These are phyloP conservation scores for Phortica okadai DNA, from an alignment of 2,888 invertebrate species.

Conservation along the genomic window DNA sequence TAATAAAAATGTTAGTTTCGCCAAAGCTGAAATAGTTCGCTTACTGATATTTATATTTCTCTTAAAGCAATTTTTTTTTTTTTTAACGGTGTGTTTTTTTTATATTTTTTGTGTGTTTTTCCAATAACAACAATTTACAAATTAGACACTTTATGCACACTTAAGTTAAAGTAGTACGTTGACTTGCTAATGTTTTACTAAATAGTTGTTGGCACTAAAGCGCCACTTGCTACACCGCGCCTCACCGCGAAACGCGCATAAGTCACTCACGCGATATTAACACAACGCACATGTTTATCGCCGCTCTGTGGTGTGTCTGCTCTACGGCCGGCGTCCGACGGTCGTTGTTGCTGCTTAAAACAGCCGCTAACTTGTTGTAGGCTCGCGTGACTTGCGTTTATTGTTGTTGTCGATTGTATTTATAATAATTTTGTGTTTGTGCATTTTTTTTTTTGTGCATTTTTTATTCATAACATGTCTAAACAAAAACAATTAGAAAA, in stretches of 20 bases:
- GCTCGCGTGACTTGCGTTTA: constrained; percentile 18
- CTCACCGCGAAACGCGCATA: not conserved
- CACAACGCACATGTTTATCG: constrained; percentile 4
- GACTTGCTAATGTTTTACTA: constrained; percentile 17
- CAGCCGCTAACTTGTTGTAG: not conserved
- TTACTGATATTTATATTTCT: not conserved
- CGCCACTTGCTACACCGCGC: not conserved
- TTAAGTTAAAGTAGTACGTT: constrained; percentile 2
- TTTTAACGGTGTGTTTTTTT: too few relatives aligned
- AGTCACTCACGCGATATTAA: constrained; percentile 14
- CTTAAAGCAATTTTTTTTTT: too few relatives aligned
- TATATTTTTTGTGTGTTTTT: constrained; percentile 14
- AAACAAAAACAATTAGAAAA: constrained; percentile 3
- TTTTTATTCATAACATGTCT: not conserved
- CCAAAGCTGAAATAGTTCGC: too few relatives aligned
- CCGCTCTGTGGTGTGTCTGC: not conserved
- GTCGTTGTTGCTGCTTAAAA: not conserved
- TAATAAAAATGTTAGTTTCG: too few relatives aligned
- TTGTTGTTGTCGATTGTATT: not conserved
- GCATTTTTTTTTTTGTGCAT: not conserved
- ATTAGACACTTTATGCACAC: constrained; percentile 57
- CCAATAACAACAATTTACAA: constrained; percentile 61
- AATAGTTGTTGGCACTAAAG: constrained; percentile 14
- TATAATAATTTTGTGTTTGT: not conserved
- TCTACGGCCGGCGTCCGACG: not conserved